Evolutionary conservation across 2,888 invertebrate genomes (phyloP).

Genomic region (Drosophila mulleri): DNA sequence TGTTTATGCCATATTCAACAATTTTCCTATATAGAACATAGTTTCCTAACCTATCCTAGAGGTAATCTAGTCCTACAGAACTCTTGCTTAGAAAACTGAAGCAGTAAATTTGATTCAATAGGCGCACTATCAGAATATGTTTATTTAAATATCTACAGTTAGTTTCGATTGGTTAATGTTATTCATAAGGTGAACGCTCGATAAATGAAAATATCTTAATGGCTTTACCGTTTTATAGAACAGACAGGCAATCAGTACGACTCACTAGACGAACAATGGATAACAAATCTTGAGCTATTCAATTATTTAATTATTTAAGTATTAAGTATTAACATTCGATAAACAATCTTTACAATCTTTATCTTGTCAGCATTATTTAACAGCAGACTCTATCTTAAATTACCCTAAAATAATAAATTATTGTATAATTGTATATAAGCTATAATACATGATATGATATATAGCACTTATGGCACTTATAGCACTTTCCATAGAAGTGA

Average conservation of each 20-base stretch:
- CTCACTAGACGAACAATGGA: too few relatives aligned
- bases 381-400: background rate
- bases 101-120: too few relatives aligned
- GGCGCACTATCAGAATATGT: too few relatives aligned
- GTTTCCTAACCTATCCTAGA: too few relatives aligned
- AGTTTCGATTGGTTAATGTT: background rate
- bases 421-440: background rate
- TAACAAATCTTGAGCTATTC: background rate
- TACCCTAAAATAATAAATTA: constrained; percentile 4
- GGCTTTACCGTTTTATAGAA: background rate
- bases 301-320: background rate
- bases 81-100: too few relatives aligned
- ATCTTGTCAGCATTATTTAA: background rate
- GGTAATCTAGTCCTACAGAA: too few relatives aligned
- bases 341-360: constrained; percentile 2
- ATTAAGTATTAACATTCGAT: background rate
- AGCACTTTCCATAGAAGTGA: constrained; percentile 19
- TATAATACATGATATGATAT: background rate
- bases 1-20: too few relatives aligned
- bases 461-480: background rate
- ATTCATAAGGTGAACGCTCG: background rate
- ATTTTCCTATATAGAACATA: too few relatives aligned
- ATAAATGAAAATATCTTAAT: background rate
- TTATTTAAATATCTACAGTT: background rate
- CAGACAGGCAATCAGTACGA: background rate